Evolutionary conservation across 2,113 vertebrate species (phyloP).

Genomic region (Acanthisitta chloris): DNA sequence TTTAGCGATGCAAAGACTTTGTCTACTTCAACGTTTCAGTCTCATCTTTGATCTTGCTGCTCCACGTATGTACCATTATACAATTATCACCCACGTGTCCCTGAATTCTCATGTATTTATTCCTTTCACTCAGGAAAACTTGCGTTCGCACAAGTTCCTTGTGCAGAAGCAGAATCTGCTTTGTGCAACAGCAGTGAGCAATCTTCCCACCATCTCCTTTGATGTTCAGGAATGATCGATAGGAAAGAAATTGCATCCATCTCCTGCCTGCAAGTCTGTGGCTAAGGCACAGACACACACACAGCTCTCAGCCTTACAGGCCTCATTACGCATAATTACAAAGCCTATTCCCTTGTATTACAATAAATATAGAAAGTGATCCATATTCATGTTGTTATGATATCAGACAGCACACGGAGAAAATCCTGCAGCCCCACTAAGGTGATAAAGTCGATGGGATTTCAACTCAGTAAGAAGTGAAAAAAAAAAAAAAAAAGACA

Average conservation of each 20-base stretch:
- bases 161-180: neutral
- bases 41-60: conserved; percentile 15
- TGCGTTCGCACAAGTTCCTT: neutral
- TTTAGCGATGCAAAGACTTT: neutral
- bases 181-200: neutral
- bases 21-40: neutral
- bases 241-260: neutral
- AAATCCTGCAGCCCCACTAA: neutral
- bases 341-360: neutral
- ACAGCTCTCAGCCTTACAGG: neutral
- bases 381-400: neutral
- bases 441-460: neutral
- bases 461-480: neutral
- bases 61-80: neutral
- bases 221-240: neutral
- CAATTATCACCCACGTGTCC: neutral
- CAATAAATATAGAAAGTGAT: neutral
- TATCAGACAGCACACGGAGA: neutral
- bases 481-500: neutral
- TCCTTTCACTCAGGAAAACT: neutral
- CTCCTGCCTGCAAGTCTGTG: neutral
- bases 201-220: neutral
- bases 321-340: neutral
- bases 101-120: conserved; percentile 12
- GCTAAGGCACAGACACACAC: neutral